Percentiles rank a stretch among this genome's conserved stretches.
Evolutionary conservation across 2,797 vertebrate species (phyloP).

Genomic region (Columba guinea): DNA sequence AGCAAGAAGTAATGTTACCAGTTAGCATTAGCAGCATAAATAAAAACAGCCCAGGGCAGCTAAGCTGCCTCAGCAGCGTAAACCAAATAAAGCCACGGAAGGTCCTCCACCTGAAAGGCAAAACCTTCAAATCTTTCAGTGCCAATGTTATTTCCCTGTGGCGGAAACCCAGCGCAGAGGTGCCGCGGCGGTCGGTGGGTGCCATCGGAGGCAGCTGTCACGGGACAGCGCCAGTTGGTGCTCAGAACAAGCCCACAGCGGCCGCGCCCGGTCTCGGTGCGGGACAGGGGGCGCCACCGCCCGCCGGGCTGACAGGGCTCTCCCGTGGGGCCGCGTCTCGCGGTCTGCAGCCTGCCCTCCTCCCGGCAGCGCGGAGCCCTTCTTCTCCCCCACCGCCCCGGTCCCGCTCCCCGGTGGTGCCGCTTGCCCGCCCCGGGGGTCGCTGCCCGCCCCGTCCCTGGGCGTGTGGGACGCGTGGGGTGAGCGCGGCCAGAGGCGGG

Average conservation of each 20-base stretch:
- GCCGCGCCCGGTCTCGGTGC: accelerated
- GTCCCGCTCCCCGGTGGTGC: background rate
- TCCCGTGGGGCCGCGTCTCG: background rate
- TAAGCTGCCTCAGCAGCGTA: background rate
- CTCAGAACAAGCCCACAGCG: accelerated
- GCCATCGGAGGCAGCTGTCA: background rate
- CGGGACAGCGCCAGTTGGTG: background rate
- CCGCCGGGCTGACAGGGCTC: accelerated
- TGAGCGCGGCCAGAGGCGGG: background rate
- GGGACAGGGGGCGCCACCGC: accelerated
- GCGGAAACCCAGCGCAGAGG: accelerated
- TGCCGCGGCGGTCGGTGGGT: accelerated
- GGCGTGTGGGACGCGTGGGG: background rate
- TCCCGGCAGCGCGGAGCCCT: no score
- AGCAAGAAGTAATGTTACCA: background rate
- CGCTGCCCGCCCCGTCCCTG: background rate
- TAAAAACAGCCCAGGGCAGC: background rate
- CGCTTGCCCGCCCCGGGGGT: background rate
- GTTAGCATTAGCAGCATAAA: no score
- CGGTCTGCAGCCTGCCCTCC: background rate
- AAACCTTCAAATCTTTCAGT: background rate
- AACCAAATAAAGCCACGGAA: no score
- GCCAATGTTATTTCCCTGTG: accelerated
- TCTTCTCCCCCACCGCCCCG: background rate
- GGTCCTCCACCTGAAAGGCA: background rate